These are phyloP conservation scores for Conistra vaccinii DNA, from an alignment of 2,888 invertebrate species.

Conservation along the genomic window DNA sequence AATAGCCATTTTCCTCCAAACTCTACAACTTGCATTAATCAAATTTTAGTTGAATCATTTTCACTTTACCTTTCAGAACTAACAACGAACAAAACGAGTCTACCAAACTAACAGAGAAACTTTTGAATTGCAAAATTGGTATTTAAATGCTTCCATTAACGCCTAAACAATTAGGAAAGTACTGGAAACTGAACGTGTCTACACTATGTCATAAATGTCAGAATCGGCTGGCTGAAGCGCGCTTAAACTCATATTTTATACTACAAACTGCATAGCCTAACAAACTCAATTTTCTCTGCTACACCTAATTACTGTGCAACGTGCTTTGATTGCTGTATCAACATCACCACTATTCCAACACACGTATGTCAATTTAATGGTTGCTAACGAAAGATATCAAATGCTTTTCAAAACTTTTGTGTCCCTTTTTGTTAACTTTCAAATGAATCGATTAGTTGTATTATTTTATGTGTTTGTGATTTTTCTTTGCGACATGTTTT, in stretches of 20 bases:
- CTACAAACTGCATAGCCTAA: conserved; percentile 42
- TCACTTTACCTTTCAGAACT: conserved; percentile 21
- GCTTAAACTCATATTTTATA: conserved; percentile 45
- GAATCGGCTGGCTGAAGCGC: conserved; percentile 2
- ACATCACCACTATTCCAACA: not conserved
- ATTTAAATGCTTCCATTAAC: conserved; percentile 47
- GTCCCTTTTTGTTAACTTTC: not conserved
- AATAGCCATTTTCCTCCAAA: conserved; percentile 1
- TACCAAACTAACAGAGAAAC: conserved; percentile 34
- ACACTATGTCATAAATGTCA: conserved; percentile 41
- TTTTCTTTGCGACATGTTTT: not conserved
- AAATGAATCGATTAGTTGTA: not conserved
- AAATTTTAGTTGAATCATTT: conserved; percentile 22
- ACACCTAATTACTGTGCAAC: conserved; percentile 25
- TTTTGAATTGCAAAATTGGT: conserved; percentile 46
- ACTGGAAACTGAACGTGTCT: conserved; percentile 38
- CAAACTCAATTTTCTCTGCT: conserved; percentile 40
- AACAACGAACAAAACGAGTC: conserved; percentile 19
- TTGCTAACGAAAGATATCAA: not conserved
- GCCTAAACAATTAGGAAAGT: conserved; percentile 41
- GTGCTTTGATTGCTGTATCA: conserved; percentile 9
- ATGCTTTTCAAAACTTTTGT: not conserved
- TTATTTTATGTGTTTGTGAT: not conserved
- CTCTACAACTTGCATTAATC: conserved; percentile 21
- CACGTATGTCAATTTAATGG: not conserved